phyloP scores from a whole-genome alignment of 2,797 vertebrate genomes.

The Acrossocheilus wenchowensis region DNA sequence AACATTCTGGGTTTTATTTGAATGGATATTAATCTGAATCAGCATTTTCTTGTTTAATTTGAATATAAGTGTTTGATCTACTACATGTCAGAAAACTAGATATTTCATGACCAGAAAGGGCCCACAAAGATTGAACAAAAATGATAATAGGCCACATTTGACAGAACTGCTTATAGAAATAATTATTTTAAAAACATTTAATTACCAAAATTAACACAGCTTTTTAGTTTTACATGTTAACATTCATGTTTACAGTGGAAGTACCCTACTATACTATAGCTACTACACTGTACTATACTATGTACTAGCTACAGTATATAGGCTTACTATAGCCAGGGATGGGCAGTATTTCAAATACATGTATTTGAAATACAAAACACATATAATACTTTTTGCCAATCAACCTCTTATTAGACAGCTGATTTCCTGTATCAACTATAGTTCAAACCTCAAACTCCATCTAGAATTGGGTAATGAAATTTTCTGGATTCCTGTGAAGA shows the following conservation, averaged over 20 bases:
- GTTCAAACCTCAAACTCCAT: no score
- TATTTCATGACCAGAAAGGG: background rate
- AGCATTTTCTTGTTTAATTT: background rate
- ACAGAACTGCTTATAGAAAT: background rate
- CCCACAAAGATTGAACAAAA: background rate
- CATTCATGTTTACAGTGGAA: background rate
- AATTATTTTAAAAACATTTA: background rate
- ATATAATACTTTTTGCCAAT: no score
- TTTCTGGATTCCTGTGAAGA: no score
- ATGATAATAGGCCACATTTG: no score
- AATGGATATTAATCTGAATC: background rate
- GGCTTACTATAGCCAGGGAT: no score
- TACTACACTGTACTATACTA: background rate
- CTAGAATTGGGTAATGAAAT: no score
- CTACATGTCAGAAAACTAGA: background rate
- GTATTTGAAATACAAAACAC: no score
- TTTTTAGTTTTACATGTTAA: background rate
- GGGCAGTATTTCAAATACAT: no score
- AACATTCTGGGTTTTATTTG: background rate
- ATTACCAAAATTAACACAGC: background rate
- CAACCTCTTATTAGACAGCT: no score
- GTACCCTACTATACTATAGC: no score
- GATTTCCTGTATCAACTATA: no score
- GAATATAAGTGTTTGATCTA: background rate
- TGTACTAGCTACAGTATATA: no score